Percentiles rank a stretch among this genome's conserved stretches.
Conservation (phyloP, 1,140 invertebrate species). For the Sycobia sp. region DNA sequence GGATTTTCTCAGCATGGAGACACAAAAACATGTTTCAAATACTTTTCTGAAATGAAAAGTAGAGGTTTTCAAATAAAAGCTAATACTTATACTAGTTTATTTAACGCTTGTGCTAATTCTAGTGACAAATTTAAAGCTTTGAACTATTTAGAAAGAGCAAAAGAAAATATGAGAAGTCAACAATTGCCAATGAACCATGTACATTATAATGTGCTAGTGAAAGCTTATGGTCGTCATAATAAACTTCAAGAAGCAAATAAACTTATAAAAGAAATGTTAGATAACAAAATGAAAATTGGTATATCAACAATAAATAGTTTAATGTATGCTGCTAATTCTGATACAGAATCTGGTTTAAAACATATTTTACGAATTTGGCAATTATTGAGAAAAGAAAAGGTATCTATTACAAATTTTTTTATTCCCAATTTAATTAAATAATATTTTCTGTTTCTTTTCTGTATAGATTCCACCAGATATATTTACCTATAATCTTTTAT, state of each 20-base stretch:
- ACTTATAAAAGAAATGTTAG: constrained; percentile 82
- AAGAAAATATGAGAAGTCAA: constrained; percentile 64
- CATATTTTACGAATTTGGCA: constrained; percentile 84
- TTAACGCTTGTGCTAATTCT: constrained; percentile 86
- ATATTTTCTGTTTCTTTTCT: no score
- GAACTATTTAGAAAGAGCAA: constrained; percentile 61
- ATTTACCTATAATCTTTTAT: constrained; percentile 80
- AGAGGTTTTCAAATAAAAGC: constrained; percentile 69
- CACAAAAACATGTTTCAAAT: constrained; percentile 80
- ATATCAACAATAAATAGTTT: constrained; percentile 78
- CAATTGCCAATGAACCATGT: constrained; percentile 72
- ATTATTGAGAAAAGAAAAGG: constrained; percentile 67
- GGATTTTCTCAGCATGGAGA: constrained; percentile 81
- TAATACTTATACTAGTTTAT: constrained; percentile 80
- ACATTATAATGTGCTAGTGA: constrained; percentile 88
- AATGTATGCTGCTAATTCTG: constrained; percentile 79
- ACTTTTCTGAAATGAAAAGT: constrained; percentile 84
- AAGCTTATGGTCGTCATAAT: constrained; percentile 84
- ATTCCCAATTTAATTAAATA: background rate
- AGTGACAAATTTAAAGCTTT: constrained; percentile 71
- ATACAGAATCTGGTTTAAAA: constrained; percentile 79
- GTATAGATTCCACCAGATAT: constrained; percentile 72
- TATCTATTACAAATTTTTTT: background rate
- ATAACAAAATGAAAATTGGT: constrained; percentile 69
- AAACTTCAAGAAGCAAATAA: constrained; percentile 77